These are phyloP conservation scores for Matsumurasca onukii DNA, from an alignment of 1,140 invertebrate genomes.

Conservation along the genomic window DNA sequence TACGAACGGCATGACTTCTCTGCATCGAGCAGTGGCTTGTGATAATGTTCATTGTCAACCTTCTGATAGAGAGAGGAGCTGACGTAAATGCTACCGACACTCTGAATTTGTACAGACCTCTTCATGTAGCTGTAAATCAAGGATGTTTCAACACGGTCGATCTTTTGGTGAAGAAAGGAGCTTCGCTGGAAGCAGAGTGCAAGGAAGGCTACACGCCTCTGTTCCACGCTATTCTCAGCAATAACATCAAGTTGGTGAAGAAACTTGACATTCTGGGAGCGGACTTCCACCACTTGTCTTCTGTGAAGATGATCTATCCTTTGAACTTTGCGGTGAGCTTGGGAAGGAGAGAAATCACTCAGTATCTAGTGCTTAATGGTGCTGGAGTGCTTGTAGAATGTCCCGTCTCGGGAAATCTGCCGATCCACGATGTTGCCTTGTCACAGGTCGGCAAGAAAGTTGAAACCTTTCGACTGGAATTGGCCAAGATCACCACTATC, in stretches of 20 bases:
- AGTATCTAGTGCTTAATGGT: background rate
- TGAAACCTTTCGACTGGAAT: background rate
- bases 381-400: background rate
- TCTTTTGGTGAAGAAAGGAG: background rate
- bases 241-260: background rate
- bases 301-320: background rate
- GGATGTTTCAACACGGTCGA: background rate
- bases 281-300: slow-evolving; percentile 1
- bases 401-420: background rate
- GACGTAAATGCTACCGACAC: background rate
- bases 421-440: background rate
- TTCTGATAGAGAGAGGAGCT: background rate
- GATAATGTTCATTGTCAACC: background rate
- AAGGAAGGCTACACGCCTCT: background rate
- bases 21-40: slow-evolving; percentile 1
- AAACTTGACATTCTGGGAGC: background rate
- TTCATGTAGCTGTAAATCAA: slow-evolving; percentile 13
- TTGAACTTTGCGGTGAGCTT: background rate
- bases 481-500: background rate
- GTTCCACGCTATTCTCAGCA: background rate
- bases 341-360: background rate
- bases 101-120: background rate
- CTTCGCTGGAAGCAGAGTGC: background rate
- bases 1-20: background rate
- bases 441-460: background rate